Evolutionary conservation across 1,140 invertebrate species (phyloP).

Genomic region (Pseudomyrmex cubaensis): DNA sequence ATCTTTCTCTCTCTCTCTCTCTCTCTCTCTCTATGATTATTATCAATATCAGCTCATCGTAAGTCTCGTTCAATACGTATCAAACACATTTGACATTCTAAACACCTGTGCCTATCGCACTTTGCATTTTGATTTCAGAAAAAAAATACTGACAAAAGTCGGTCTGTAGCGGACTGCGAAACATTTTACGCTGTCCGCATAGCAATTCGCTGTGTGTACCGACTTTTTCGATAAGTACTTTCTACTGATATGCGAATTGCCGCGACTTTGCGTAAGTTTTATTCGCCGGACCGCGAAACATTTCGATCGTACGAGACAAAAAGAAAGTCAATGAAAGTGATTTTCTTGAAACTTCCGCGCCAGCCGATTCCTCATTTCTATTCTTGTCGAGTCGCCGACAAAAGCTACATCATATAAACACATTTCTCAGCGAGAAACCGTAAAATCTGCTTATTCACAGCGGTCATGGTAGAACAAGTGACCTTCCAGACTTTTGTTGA

Average conservation of each 20-base stretch:
- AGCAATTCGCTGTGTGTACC: slow-evolving; percentile 44
- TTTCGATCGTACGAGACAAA: slow-evolving; percentile 27
- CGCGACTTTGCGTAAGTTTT: slow-evolving; percentile 12
- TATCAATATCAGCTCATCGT: not conserved
- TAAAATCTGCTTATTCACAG: slow-evolving; percentile 66
- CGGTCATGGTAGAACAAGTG: slow-evolving; percentile 20
- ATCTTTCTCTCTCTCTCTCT: too few relatives aligned
- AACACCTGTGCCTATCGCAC: slow-evolving; percentile 34
- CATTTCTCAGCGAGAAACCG: slow-evolving; percentile 59
- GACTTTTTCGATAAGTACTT: slow-evolving; percentile 69
- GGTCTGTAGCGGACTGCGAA: slow-evolving; percentile 23
- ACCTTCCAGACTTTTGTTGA: slow-evolving; percentile 25
- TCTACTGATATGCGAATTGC: slow-evolving; percentile 65
- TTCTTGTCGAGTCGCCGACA: slow-evolving; percentile 68
- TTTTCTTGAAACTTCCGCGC: slow-evolving; percentile 59
- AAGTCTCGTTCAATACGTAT: slow-evolving; percentile 51
- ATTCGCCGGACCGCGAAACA: slow-evolving; percentile 33
- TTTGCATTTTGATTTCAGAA: slow-evolving; percentile 72
- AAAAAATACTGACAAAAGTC: slow-evolving; percentile 61
- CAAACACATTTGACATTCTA: slow-evolving; percentile 71
- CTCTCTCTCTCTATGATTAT: not conserved
- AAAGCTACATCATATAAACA: slow-evolving; percentile 67
- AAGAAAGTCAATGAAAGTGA: slow-evolving; percentile 78
- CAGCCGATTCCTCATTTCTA: slow-evolving; percentile 60
- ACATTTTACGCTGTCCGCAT: slow-evolving; percentile 63